Evolutionary conservation across 2,797 vertebrate genomes (phyloP), one percentile per base, ranked within the genome.

Genomic region (Schizothorax lantsangensis): DNA sequence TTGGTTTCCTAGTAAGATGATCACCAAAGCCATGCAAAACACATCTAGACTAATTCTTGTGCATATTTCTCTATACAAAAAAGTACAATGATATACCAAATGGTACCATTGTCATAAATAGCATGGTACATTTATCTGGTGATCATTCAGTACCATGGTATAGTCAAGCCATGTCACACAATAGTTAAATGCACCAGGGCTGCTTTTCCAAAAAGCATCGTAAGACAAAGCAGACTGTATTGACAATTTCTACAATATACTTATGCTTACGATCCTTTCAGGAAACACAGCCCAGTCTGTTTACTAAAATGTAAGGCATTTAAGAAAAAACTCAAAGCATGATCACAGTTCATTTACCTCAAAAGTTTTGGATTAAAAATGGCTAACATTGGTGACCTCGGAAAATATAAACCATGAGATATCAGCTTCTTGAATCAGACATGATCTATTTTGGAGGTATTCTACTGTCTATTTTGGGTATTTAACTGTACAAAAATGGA

Each of bases 401-500:
- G 15, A 43, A 62, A 64, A 26, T 45, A 81, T 68, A 49, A 69
- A 81, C 30, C 6, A 23, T 38, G 45, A 49, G 30, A 69, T 52
- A 69, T 68, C 64, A 68, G 43, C 64, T 69, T 33, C 43, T 49
- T 69, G 14, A 73, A 72, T 57, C n/a, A 54, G 68, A 40, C 9
- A 30, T 40, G 5, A n/a, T 40, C 49, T 73, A 30, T 72, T 52
- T 40, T 54, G 17, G 10, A 49, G 45, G 11, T n/a, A 64, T 72
- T 33, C 26, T 77, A 26, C 45, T 71, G 23, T 80, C 10, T 72
- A 21, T 83, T 66, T 30, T 8, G 12, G 17, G 9, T 1, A n/a
- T 80, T 33, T 72, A 62, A 72, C 6, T 62, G 59, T 9, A 77
- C 19, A 36, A 30, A 80, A 80, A 52, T 72, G 38, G 40, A 52